Evolutionary conservation across 1,140 invertebrate genomes (phyloP).

Genomic region (Heliconius hewitsoni): DNA sequence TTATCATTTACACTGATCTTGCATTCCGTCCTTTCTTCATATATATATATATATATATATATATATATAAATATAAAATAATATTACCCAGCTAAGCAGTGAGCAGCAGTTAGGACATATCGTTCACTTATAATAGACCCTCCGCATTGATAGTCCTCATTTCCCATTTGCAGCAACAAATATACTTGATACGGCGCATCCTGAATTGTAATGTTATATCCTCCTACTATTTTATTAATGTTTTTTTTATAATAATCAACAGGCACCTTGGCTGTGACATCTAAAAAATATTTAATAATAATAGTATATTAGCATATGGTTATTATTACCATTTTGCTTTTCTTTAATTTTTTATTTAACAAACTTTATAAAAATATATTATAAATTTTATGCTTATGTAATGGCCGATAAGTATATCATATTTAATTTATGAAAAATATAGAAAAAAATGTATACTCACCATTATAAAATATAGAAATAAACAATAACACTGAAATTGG

Average conservation of each 20-base stretch:
- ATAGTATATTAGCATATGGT: too few relatives aligned
- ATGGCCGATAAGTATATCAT: too few relatives aligned
- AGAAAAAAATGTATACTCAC: background rate
- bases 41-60: too few relatives aligned
- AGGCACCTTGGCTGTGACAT: conserved; percentile 24
- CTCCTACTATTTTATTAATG: conserved; percentile 63
- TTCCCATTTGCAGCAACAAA: conserved; percentile 48
- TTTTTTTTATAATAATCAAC: conserved; percentile 1
- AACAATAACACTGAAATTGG: background rate
- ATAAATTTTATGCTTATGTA: too few relatives aligned
- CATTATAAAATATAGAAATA: background rate
- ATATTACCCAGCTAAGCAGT: conserved; percentile 42
- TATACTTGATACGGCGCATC: conserved; percentile 64
- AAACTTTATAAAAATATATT: too few relatives aligned
- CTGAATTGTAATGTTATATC: conserved; percentile 58
- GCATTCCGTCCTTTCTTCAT: too few relatives aligned
- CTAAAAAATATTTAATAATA: conserved; percentile 27
- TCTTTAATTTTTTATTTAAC: too few relatives aligned
- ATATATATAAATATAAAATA: too few relatives aligned
- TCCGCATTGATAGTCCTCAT: conserved; percentile 58
- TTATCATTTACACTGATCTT: too few relatives aligned
- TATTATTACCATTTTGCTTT: too few relatives aligned
- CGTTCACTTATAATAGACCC: conserved; percentile 63
- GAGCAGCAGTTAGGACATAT: conserved; percentile 62
- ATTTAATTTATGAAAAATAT: too few relatives aligned